Conservation (phyloP, 2,888 invertebrate species). For the Pseudanteris insignis region DNA sequence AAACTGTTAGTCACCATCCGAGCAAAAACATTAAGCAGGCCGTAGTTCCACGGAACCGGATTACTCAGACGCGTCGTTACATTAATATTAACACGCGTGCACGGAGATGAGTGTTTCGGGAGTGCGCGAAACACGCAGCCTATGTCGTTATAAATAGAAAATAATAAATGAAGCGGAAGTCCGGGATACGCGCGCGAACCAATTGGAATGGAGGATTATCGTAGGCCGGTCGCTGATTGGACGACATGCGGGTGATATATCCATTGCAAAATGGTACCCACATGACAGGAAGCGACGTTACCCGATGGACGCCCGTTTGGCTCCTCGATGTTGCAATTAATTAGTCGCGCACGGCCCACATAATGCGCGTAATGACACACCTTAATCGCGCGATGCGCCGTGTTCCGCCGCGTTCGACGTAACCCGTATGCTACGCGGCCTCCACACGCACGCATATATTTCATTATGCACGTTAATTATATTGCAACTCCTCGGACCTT, state of each 20-base stretch:
- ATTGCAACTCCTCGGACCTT: conserved; percentile 10
- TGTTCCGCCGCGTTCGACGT: conserved; percentile 20
- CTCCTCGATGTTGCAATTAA: conserved; percentile 49
- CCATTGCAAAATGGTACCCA: conserved; percentile 30
- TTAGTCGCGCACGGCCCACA: conserved; percentile 50
- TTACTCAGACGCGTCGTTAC: too few species aligned
- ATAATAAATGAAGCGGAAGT: conserved; percentile 26
- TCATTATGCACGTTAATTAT: conserved; percentile 7
- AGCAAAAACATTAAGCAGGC: too few species aligned
- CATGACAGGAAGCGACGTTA: conserved; percentile 33
- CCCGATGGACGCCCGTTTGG: conserved; percentile 12
- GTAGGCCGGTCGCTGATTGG: conserved; percentile 24
- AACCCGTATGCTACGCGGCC: conserved; percentile 8
- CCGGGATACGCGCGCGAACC: conserved; percentile 14
- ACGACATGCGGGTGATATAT: conserved; percentile 38
- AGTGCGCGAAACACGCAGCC: conserved; percentile 5
- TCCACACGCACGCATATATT: conserved; percentile 1
- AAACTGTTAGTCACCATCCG: too few species aligned
- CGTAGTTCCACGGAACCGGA: too few species aligned
- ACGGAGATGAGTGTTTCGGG: too few species aligned
- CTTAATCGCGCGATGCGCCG: conserved; percentile 27
- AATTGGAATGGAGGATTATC: conserved; percentile 19
- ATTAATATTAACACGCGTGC: conserved; percentile 26
- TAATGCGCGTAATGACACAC: conserved; percentile 48
- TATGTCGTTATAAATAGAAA: conserved; percentile 26